A percentile compares a stretch with the other conserved stretches of the same genome.
Evolutionary conservation across 35 echinoderm and acorn worm genomes (phyloP).

Genomic region (Anneissia japonica): DNA sequence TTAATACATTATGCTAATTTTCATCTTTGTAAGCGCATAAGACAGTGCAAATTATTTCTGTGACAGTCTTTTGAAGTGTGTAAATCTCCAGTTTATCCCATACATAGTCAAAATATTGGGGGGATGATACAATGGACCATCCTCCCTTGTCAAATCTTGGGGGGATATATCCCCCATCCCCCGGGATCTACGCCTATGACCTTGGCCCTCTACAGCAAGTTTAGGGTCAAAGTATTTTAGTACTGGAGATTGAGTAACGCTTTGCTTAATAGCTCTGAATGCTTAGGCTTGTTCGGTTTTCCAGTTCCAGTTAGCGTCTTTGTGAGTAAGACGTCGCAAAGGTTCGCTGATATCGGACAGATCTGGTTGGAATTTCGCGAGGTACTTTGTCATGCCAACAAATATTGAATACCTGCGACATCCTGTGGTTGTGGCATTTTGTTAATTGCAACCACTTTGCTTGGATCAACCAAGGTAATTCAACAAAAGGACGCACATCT

Average conservation of each 20-base stretch:
- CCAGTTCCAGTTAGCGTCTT: conserved; percentile 43
- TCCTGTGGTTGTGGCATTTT: neutral
- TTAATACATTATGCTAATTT: too few species aligned
- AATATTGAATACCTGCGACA: neutral
- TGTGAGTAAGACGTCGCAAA: conserved; percentile 43
- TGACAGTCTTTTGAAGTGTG: too few species aligned
- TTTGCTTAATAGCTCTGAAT: conserved; percentile 16
- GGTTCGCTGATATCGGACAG: conserved; percentile 36
- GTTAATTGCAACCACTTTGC: neutral
- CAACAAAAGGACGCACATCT: too few species aligned
- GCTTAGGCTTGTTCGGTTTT: conserved; percentile 15
- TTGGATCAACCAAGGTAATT: too few species aligned
- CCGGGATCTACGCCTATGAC: too few species aligned
- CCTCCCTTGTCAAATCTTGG: too few species aligned
- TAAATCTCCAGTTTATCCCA: too few species aligned
- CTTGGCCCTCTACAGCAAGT: neutral
- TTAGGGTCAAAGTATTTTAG: neutral
- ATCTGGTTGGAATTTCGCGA: conserved; percentile 12
- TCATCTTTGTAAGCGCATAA: too few species aligned
- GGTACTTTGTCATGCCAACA: neutral
- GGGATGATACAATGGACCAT: too few species aligned
- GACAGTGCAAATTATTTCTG: too few species aligned
- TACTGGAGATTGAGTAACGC: neutral
- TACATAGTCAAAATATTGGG: too few species aligned
- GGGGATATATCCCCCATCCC: too few species aligned